Base-by-base conservation (phyloP, 2,888 invertebrate genomes). In the Drosophila histrio region DNA sequence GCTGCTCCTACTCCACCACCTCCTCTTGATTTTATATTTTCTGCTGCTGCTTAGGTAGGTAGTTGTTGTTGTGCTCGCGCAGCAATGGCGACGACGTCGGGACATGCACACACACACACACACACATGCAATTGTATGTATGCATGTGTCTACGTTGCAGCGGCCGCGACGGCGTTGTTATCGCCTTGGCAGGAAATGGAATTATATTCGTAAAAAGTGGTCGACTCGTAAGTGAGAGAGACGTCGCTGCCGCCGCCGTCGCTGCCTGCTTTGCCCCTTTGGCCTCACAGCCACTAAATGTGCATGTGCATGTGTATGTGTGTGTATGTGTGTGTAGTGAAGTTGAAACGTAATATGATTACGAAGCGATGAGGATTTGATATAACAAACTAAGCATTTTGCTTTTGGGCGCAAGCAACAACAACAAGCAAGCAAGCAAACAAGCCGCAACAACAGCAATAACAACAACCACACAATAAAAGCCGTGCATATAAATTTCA, bases 121-220 rank as follows among this genome's bases (percentile, higher is more conserved):
- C 41, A 60, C 6, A 24, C 13, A 32, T 39, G 24, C 57, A 64
- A 32, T 3, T 17, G 32, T 39, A 6, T 68, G 66, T 32, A n/a
- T 49, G 34, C 44, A 28, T 59, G 58, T 59, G 58, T 58, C 52
- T 64, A 30, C 64, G 64, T 53, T 65, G 71, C 73, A 75, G 66
- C 60, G 62, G 57, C 24, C 21, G 65, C 67, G 65, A 59, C 65
- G 66, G 59, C 63, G 69, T 65, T 83, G 85, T 89, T 90, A 89
- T 90, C 90, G 89, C 86, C 74, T 82, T 83, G 88, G 83, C 89
- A 89, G 89, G 89, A 89, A 89, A 90, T 89, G 90, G 79, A 88
- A 88, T 89, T 89, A 84, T 87, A 87, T 82, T 85, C 73, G 82
- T 85, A 81, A 83, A 89, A 86, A 87, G 81, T 80, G 81, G 65